Conservation (phyloP, 2,888 invertebrate species). For the Sminthurinus aureus region DNA sequence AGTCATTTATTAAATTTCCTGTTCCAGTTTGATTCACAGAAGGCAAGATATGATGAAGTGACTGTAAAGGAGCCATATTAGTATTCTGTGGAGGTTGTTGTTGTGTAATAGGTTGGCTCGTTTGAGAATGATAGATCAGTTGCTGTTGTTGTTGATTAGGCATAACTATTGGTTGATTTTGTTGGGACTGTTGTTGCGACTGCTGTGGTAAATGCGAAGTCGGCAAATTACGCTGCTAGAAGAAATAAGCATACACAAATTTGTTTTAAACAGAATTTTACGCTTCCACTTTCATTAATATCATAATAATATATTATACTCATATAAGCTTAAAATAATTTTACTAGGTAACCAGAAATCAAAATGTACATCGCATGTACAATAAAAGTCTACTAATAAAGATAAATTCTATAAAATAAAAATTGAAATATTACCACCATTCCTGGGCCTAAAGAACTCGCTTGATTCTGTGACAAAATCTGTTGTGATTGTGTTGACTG, state of each 20-base stretch:
- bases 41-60: neutral
- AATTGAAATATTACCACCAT: slow-evolving; percentile 2
- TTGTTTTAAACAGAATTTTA: too few relatives aligned
- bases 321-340: too few relatives aligned
- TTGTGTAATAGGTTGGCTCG: neutral
- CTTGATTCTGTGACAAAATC: slow-evolving; percentile 24
- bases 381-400: neutral
- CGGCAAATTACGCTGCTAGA: too few relatives aligned
- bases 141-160: neutral
- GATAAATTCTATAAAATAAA: too few relatives aligned
- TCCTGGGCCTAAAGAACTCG: slow-evolving; percentile 21
- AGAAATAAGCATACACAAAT: too few relatives aligned
- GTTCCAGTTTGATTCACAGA: neutral
- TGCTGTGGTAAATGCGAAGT: too few relatives aligned
- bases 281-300: too few relatives aligned
- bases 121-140: neutral
- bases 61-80: slow-evolving; percentile 3
- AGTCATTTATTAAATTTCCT: slow-evolving; percentile 30
- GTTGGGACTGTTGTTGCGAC: neutral
- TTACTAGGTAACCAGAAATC: neutral
- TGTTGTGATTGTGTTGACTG: too few relatives aligned
- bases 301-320: too few relatives aligned
- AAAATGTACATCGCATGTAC: neutral
- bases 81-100: neutral
- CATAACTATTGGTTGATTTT: neutral